Base-by-base conservation (phyloP, 2,888 invertebrate species). In the Panzeria rudis region DNA sequence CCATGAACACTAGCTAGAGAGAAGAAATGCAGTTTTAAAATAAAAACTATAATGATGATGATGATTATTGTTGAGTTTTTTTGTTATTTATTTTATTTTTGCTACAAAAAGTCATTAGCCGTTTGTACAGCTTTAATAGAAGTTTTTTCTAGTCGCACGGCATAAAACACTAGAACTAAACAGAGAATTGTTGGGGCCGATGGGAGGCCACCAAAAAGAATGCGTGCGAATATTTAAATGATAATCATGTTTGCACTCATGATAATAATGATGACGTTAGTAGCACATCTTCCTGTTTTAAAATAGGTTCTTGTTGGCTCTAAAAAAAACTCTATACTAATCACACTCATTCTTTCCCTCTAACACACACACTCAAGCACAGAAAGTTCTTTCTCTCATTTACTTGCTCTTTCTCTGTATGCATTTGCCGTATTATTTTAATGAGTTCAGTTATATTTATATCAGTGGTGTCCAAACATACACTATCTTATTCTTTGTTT, bases 221-320 rank as follows among this genome's bases (percentile, higher is more conserved):
- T 76, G 62, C 62, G 82, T 82, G 76, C 68, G 68, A 66, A 73
- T 68, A 56, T 69, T 61, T 56, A 11, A 64, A 69, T 62, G 52
- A 62, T 79, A 62, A 78, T 82, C 35, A 64, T 78, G 73, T 38
- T 75, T 62, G 13, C 20, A 41, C n/a, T 66, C 20, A 47, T 50
- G 17, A n/a, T 64, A 56, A 66, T 72, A 62, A 77, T 71, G 79
- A 80, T 75, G 77, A 82, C 62, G 69, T 85, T 83, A 50, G 73
- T 83, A 38, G 77, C 66, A 83, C 84, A 79, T 84, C 84, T 83
- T 82, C 73, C 77, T 86, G 84, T 82, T 86, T 76, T 68, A 75
- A 83, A 77, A 83, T 77, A 71, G 82, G 76, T 83, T 83, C 72
- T 83, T 73, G 79, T 79, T 79, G 79, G 79, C 83, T 83, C 83